Conservation (phyloP, 2,888 invertebrate species). For the Pristionchus exspectatus region DNA sequence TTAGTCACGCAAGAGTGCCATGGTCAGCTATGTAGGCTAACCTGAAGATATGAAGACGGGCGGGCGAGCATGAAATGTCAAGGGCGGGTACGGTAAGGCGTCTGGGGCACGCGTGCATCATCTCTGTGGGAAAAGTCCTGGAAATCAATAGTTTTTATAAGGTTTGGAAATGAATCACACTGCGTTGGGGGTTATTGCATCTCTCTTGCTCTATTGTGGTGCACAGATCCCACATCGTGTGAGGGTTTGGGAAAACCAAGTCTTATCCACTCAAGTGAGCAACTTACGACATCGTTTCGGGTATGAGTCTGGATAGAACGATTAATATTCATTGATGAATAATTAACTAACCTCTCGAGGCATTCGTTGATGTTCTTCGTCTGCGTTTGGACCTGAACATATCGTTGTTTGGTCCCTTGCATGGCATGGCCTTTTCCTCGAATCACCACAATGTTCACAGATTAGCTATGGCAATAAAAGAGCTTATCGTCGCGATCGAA, state of each 20-base stretch:
- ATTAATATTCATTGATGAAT: not conserved
- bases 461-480: constrained; percentile 33
- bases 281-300: constrained; percentile 37
- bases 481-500: not conserved
- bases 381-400: constrained; percentile 63
- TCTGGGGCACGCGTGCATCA: constrained; percentile 64
- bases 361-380: constrained; percentile 70
- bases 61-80: constrained; percentile 72
- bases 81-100: constrained; percentile 74
- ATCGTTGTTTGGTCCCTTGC: not conserved
- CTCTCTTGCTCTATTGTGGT: not conserved
- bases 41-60: constrained; percentile 68
- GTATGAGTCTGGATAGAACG: constrained; percentile 12
- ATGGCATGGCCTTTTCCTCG: not conserved
- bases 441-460: constrained; percentile 34
- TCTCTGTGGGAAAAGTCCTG: constrained; percentile 69
- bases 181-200: not conserved
- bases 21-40: not conserved
- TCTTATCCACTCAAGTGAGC: not conserved
- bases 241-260: constrained; percentile 26
- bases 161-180: not conserved
- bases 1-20: not conserved
- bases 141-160: not conserved
- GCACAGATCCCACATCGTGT: not conserved
- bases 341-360: constrained; percentile 59